Evolutionary conservation across 1,140 invertebrate species (phyloP), one percentile per base, ranked within the genome.

Genomic region (Orius insidiosus): DNA sequence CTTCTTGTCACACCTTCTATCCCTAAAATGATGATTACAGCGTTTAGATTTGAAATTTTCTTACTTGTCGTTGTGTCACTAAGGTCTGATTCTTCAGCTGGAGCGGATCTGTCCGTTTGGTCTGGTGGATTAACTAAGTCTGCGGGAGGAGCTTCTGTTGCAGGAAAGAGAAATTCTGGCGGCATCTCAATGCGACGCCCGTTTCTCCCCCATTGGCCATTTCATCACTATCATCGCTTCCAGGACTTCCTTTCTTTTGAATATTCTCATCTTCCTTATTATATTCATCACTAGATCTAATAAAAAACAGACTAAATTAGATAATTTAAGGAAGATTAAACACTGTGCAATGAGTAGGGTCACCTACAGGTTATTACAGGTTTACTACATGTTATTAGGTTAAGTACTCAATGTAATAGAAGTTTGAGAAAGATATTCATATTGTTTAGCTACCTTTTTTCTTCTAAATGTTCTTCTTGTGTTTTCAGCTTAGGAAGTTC

Each of bases 131-230:
- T 63, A 54, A 72, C 60, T 47, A 74, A 64, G 61, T 67, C 66
- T 5, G 70, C 69, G 34, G 69, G 71, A 32, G 71, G 72, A 42
- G 70, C 68, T 55, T 78, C 75, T 55, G 72, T 76, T 63, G 85
- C 80, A 14, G 79, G 77, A 60, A 84, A 85, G 33, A 84, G 64
- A 59, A 82, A 84, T 13, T 78, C 72, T 11, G 80, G 80, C 30
- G 81, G 80, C 75, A 86, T 81, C 62, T 85, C 83, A 54, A 79
- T 85, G 36, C 76, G 65, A 43, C 79, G 66, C 55, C 76, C 80
- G 55, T 77, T 79, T 47, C 72, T 74, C 34, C 79, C 69, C 75
- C 72, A 15, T 78, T 36, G 19, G 41, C 36, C 14, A 33, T 35
- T 11, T 36, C 36, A 35, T 43, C 38, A 10, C 38, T 40, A 16